Conservation (phyloP, 2,113 vertebrate species). For the Podarcis muralis region DNA sequence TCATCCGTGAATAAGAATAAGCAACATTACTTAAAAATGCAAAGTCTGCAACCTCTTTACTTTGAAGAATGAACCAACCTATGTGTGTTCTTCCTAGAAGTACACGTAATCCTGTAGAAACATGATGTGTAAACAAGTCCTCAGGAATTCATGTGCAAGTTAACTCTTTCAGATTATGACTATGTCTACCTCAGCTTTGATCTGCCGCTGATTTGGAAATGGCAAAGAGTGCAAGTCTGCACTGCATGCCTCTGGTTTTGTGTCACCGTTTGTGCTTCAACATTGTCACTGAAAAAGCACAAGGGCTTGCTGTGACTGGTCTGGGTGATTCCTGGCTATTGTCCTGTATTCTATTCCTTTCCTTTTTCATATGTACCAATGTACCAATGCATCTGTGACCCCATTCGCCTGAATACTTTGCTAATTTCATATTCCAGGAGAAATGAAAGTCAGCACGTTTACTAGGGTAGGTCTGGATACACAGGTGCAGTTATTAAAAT, state of each 20-base stretch:
- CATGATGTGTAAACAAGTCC: not conserved
- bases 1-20: not conserved
- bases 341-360: not conserved
- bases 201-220: not conserved
- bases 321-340: not conserved
- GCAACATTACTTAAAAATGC: not conserved
- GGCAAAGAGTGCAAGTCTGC: not conserved
- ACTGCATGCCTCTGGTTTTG: not conserved
- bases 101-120: not conserved
- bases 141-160: not conserved
- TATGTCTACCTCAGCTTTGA: not conserved
- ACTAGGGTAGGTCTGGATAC: not conserved
- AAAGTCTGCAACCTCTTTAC: not conserved
- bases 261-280: not conserved
- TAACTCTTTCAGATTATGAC: not conserved
- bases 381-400: not conserved
- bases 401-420: not conserved
- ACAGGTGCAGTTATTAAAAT: conserved; percentile 19
- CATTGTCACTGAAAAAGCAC: not conserved
- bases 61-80: not conserved
- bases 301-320: not conserved
- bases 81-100: not conserved
- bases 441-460: conserved; percentile 28
- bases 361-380: not conserved
- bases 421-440: not conserved